Conservation (phyloP, 2,888 invertebrate genomes). For the Charanyca ferruginea region DNA sequence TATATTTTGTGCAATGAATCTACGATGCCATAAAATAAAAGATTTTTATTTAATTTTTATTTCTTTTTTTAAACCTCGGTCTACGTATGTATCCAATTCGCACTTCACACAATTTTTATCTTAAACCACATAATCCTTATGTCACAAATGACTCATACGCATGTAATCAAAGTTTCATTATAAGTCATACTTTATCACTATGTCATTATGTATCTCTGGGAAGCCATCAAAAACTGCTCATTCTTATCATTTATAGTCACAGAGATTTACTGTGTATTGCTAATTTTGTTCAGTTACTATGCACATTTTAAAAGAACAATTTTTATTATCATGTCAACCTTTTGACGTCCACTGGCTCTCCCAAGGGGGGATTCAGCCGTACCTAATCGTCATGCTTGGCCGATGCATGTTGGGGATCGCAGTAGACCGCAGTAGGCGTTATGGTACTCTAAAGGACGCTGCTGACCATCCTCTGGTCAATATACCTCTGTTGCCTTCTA, state of each 20-base stretch:
- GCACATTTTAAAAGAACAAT: slow-evolving; percentile 1
- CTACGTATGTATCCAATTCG: neutral
- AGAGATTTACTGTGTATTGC: slow-evolving; percentile 45
- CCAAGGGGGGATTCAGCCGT: too few species aligned
- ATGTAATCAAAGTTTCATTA: slow-evolving; percentile 52
- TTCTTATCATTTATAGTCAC: slow-evolving; percentile 46
- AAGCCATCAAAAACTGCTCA: slow-evolving; percentile 43
- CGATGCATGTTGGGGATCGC: too few species aligned
- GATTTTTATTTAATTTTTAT: too few species aligned
- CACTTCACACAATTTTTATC: slow-evolving; percentile 34
- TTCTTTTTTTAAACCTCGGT: neutral
- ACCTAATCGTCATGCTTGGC: too few species aligned
- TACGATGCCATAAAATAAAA: too few species aligned
- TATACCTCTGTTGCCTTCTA: too few species aligned
- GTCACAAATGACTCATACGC: slow-evolving; percentile 32
- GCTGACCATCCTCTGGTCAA: too few species aligned
- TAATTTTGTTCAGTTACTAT: slow-evolving; percentile 40
- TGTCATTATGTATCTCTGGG: slow-evolving; percentile 48
- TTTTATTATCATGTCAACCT: too few species aligned
- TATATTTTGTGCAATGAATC: too few species aligned
- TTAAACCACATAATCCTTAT: slow-evolving; percentile 51
- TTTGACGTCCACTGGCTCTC: too few species aligned
- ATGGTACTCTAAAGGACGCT: too few species aligned
- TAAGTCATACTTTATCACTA: slow-evolving; percentile 37
- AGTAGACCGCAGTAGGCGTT: too few species aligned